Conservation (phyloP, 2,113 vertebrate genomes). For the Agapornis roseicollis region DNA sequence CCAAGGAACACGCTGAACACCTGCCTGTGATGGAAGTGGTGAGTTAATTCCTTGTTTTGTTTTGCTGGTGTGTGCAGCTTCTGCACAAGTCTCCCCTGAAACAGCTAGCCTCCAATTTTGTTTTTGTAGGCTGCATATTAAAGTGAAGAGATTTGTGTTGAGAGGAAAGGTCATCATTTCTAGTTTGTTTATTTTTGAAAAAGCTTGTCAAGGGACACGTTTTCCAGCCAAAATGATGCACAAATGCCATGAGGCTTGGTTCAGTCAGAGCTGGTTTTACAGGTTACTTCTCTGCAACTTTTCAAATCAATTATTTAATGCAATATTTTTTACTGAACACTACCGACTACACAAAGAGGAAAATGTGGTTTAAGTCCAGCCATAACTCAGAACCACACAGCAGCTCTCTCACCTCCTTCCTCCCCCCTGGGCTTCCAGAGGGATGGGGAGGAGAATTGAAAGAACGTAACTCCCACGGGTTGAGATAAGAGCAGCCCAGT, state of each 20-base stretch:
- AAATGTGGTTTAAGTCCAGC: no score
- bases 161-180: not conserved
- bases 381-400: no score
- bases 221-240: not conserved
- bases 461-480: no score
- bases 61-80: not conserved
- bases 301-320: not conserved
- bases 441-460: no score
- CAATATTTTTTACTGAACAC: not conserved
- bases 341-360: not conserved
- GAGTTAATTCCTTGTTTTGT: not conserved
- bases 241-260: not conserved
- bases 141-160: not conserved
- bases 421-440: no score
- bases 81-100: not conserved
- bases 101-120: not conserved
- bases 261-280: not conserved
- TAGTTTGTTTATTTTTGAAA: not conserved
- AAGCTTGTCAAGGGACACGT: not conserved
- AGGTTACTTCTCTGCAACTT: not conserved
- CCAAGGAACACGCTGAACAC: no score
- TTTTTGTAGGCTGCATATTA: not conserved
- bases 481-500: no score
- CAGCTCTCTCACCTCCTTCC: no score
- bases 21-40: not conserved